These are phyloP conservation scores for Thermophis baileyi DNA, from an alignment of 2,113 vertebrate species.

Conservation along the genomic window DNA sequence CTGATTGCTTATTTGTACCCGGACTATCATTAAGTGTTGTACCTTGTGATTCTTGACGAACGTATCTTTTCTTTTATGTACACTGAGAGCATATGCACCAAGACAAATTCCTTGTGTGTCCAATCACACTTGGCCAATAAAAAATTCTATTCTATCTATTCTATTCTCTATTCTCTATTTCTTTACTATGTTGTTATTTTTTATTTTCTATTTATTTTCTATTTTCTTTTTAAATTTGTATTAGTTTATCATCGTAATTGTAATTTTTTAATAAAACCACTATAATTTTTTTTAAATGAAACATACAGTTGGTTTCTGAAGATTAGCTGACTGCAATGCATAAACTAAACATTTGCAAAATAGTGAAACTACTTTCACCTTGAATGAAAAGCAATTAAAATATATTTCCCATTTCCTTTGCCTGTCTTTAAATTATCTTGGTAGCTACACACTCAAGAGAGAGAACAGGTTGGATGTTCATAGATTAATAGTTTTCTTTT, in stretches of 20 bases:
- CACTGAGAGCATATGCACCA: too few species aligned
- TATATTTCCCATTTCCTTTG: constrained; percentile 1
- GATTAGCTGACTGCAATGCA: not conserved
- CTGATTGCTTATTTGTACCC: too few species aligned
- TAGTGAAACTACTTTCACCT: not conserved
- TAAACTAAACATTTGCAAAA: not conserved
- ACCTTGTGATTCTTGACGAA: too few species aligned
- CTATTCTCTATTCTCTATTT: too few species aligned
- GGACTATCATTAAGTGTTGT: too few species aligned
- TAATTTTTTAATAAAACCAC: not conserved
- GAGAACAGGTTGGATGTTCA: fast-evolving
- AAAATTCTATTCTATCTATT: too few species aligned
- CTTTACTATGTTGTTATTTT: not conserved
- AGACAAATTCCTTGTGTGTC: too few species aligned
- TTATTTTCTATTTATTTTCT: not conserved
- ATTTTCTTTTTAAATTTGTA: not conserved
- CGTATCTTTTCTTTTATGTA: too few species aligned
- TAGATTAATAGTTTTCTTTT: constrained; percentile 23
- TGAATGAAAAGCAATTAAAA: not conserved
- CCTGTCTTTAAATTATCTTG: not conserved
- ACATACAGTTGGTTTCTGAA: not conserved
- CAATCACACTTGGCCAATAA: too few species aligned
- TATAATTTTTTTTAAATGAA: not conserved
- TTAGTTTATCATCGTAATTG: not conserved
- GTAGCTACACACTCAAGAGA: not conserved